A percentile compares a stretch with the other conserved stretches of the same genome.
Conservation (phyloP, 2,888 invertebrate genomes). For the Deilephila elpenor region DNA sequence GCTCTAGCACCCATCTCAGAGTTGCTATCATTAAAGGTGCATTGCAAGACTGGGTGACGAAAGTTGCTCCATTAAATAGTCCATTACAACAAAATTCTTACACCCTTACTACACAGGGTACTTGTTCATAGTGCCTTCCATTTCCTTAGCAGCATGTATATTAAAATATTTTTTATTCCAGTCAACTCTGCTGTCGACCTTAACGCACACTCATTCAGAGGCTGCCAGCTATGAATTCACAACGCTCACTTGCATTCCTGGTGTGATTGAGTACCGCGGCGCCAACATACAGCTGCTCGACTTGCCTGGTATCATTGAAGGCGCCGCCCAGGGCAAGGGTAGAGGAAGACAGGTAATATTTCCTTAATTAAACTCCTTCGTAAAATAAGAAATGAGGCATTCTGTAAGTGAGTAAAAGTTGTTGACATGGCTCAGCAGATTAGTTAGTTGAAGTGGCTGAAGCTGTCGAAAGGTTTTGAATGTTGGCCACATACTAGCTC, state of each 20-base stretch:
- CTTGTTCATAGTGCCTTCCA: not conserved
- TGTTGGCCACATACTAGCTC: too few species aligned
- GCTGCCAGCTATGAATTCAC: conserved; percentile 99
- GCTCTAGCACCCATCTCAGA: too few species aligned
- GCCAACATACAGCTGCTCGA: conserved; percentile 99
- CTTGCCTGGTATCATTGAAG: conserved; percentile 99
- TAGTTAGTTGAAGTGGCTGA: too few species aligned
- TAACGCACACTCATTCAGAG: conserved; percentile 98
- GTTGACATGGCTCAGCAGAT: too few species aligned
- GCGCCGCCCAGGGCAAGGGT: conserved; percentile 97
- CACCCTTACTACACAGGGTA: too few species aligned
- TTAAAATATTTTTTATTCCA: conserved; percentile 61
- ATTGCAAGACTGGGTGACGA: too few species aligned
- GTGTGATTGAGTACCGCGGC: conserved; percentile 99
- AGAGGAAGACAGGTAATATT: conserved; percentile 90
- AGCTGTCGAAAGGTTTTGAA: too few species aligned
- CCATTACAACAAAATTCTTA: too few species aligned
- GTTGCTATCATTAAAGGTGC: too few species aligned
- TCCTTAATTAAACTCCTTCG: not conserved
- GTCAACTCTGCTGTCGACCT: conserved; percentile 97
- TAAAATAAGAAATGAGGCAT: too few species aligned
- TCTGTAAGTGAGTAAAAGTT: too few species aligned
- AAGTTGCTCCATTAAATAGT: too few species aligned
- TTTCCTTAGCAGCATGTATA: not conserved
- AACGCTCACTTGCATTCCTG: conserved; percentile 99